Conservation (phyloP, 1,140 invertebrate genomes). For the Philotrypesis tridentata region DNA sequence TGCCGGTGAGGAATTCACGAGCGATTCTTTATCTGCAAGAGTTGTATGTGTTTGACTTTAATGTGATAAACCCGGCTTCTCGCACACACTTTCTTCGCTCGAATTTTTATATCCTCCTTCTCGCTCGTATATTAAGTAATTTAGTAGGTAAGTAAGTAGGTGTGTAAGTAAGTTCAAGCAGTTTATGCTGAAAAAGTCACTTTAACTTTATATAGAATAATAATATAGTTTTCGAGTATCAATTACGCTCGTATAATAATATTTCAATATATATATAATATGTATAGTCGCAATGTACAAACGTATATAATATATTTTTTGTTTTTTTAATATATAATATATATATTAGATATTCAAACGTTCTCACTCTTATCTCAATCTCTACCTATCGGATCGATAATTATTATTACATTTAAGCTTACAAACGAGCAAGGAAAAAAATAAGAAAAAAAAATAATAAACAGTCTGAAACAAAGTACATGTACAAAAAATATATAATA, state of each 20-base stretch:
- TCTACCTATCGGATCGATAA: slow-evolving; percentile 63
- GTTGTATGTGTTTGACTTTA: not conserved
- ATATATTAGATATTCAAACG: slow-evolving; percentile 68
- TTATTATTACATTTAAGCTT: slow-evolving; percentile 54
- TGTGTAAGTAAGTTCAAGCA: slow-evolving; percentile 49
- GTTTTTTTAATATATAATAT: slow-evolving; percentile 58
- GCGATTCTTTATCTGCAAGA: not conserved
- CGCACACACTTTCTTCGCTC: not conserved
- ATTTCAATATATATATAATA: slow-evolving; percentile 58
- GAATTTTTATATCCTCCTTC: not conserved
- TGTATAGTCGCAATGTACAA: slow-evolving; percentile 61
- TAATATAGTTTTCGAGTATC: slow-evolving; percentile 46
- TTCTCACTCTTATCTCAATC: slow-evolving; percentile 70
- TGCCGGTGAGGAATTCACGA: not conserved
- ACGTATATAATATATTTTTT: slow-evolving; percentile 60
- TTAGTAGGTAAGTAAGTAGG: slow-evolving; percentile 62
- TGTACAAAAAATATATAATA: slow-evolving; percentile 47
- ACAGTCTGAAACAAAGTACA: slow-evolving; percentile 44
- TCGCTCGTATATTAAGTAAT: slow-evolving; percentile 52
- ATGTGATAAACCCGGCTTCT: not conserved
- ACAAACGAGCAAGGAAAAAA: slow-evolving; percentile 52
- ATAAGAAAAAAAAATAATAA: slow-evolving; percentile 50
- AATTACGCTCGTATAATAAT: slow-evolving; percentile 58
- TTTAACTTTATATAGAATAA: slow-evolving; percentile 47
- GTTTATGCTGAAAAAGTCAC: slow-evolving; percentile 45